phyloP scores from a whole-genome alignment of 2,888 invertebrate genomes.

The Leptothorax acervorum region DNA sequence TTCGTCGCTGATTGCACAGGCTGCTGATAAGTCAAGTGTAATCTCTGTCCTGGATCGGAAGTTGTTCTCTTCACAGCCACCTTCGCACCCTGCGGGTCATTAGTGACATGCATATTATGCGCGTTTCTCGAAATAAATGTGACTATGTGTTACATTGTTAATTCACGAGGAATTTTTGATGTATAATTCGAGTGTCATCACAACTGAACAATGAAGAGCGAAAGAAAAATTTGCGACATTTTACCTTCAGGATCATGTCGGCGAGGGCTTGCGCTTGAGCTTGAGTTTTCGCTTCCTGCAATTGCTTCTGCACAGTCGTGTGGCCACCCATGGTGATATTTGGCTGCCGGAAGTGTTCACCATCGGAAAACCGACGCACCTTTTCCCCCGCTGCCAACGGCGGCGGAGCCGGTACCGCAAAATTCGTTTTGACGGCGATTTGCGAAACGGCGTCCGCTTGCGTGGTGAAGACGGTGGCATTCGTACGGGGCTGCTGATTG shows the following conservation, averaged over 20 bases:
- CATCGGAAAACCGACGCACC: conserved; percentile 87
- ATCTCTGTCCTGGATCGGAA: conserved; percentile 90
- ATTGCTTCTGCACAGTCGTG: conserved; percentile 83
- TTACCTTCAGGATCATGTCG: conserved; percentile 90
- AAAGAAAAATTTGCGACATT: neutral
- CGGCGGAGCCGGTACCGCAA: conserved; percentile 88
- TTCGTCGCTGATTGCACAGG: conserved; percentile 71
- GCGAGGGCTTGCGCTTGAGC: conserved; percentile 93
- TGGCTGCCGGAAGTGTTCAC: conserved; percentile 86
- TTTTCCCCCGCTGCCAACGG: conserved; percentile 85
- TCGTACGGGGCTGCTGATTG: conserved; percentile 78
- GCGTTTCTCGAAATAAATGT: neutral
- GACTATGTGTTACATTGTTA: neutral
- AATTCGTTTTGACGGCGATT: conserved; percentile 85
- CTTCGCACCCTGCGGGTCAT: conserved; percentile 82
- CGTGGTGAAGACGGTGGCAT: conserved; percentile 79
- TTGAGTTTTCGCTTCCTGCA: conserved; percentile 85
- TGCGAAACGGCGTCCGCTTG: conserved; percentile 77
- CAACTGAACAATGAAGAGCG: neutral
- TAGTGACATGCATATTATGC: too few relatives aligned
- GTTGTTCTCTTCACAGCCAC: conserved; percentile 91
- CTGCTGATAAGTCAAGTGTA: conserved; percentile 86
- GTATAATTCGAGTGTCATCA: neutral
- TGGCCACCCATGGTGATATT: conserved; percentile 82
- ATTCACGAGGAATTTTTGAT: neutral